Evolutionary conservation across 2,797 vertebrate genomes (phyloP), one percentile per base, ranked within the genome.

Genomic region (Erethizon dorsatum): DNA sequence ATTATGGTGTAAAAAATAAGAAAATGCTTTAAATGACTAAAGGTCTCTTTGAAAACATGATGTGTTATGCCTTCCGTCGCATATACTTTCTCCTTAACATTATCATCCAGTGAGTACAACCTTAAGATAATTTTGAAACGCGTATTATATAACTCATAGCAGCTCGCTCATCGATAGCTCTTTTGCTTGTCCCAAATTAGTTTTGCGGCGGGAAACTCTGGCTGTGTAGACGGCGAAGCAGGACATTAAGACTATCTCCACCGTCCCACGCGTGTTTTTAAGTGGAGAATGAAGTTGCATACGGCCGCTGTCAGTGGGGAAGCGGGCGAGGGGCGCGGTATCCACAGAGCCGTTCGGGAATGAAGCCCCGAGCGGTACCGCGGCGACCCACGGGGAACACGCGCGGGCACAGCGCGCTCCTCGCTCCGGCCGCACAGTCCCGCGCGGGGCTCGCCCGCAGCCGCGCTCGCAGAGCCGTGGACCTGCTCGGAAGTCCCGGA

Each of bases 71-170:
- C 33, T 7, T 77, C 9, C 26, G 22, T 22, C 65, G 37, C 45
- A 84, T 26, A 61, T 1, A 17, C 61, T 57, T 75, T 52, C 50
- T 54, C 31, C 71, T 37, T 80, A 41, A 57, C 67, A 11, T 2
- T 8, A 85, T 5, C 11, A 65, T 20, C 37, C 50, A 83, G 54
- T 79, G 47, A 91, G 28, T 75, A 61, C 41, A 82, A 12, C 24
- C 61, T 90, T 77, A 83, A 28, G 33, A 97, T 79, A 82, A 91
- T 24, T 94, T 96, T 78, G 67, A 95, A 96, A 96, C 45, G 54
- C 65, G 5, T 56, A 88, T 73, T 84, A 83, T 67, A 88, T 82
- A 94, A 96, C n/a, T n/a, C 77, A 94, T 52, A 71, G 57, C 33
- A 52, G 0, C 6, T 1, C 94, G 65, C 22, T 80, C 56, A 73